Evolutionary conservation across 2,797 vertebrate genomes (phyloP).

Genomic region (Falco rusticolus): DNA sequence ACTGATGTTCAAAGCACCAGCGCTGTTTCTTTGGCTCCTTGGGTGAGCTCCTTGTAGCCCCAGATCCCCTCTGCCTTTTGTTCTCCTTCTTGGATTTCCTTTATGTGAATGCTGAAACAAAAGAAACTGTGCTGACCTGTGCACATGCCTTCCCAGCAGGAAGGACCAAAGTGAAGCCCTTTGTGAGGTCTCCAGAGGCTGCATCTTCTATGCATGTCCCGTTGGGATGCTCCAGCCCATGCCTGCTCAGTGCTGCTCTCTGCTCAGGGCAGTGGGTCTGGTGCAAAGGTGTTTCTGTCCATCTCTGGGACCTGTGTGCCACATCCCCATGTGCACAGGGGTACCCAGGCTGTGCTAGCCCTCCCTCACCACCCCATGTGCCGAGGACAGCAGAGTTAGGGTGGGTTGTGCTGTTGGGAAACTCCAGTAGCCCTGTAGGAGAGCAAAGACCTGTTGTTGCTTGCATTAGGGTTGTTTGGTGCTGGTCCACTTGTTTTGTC

Average conservation of each 20-base stretch:
- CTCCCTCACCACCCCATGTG: rapidly evolving
- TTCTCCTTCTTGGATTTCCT: background rate
- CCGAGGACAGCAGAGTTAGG: background rate
- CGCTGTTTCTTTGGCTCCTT: background rate
- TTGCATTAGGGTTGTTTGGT: background rate
- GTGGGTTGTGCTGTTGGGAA: background rate
- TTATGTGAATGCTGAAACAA: background rate
- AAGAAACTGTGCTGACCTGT: background rate
- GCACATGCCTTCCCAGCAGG: background rate
- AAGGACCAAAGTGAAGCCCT: background rate
- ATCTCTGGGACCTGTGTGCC: rapidly evolving
- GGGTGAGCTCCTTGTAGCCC: background rate
- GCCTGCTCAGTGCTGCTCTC: background rate
- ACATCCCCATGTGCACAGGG: rapidly evolving
- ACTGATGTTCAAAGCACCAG: background rate
- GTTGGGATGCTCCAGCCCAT: background rate
- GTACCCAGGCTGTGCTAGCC: background rate
- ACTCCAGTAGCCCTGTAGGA: background rate
- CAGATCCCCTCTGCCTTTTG: background rate
- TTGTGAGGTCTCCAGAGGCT: background rate
- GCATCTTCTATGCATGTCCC: rapidly evolving
- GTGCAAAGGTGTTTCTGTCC: background rate
- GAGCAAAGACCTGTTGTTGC: background rate
- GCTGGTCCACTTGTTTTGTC: background rate
- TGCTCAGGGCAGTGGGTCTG: background rate